Base-by-base conservation (phyloP, 92 coral and sea anemone species). In the Porites lobata region DNA sequence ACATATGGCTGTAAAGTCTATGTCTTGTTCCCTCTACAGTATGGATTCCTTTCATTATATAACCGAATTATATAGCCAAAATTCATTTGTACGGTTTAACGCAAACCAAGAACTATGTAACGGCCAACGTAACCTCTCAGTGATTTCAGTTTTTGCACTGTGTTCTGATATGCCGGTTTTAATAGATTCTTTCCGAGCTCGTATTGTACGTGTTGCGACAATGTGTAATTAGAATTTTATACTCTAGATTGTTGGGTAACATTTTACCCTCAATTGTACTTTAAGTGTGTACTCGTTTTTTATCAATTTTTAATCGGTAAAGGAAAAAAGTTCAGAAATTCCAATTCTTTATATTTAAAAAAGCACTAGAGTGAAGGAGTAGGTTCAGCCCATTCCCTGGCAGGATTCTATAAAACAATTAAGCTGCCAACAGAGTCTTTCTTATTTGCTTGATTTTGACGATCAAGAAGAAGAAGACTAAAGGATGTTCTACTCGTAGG, bases 1-100 rank as follows among this genome's bases (percentile, higher is more conserved):
- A 96, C 73, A 96, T 96, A 26, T 96, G 98, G 98, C 90, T 96
- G 29, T 94, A 79, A 72, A 61, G 63, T 9, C 8, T 70, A 26
- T 26, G 5, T 9, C 4, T 13, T 29, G 38, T 2, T 57, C 63
- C 14, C 63, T 57, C 63, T 3, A 11, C 12, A 57, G 63, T 57
- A 57, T 57, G 63, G 63, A 57, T 11, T 9, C 10, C 66, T 0
- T 0, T 10, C 5, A 62, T 15, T 15, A 62, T 18, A 62, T 15
- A 62, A 62, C 66, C 66, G 63, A 57, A 9, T 57, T 57, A 10
- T 57, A 57, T 57, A 57, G 63, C 63, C 63, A 8, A 57, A 57
- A 57, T 57, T 57, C 63, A 57, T 10, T 8, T 57, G 63, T 57
- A 57, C 63, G 63, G 63, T 57, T 11, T 57, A 15, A 57, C 17